Base-by-base conservation (phyloP, 2,113 vertebrate genomes). In the Cyanistes caeruleus region DNA sequence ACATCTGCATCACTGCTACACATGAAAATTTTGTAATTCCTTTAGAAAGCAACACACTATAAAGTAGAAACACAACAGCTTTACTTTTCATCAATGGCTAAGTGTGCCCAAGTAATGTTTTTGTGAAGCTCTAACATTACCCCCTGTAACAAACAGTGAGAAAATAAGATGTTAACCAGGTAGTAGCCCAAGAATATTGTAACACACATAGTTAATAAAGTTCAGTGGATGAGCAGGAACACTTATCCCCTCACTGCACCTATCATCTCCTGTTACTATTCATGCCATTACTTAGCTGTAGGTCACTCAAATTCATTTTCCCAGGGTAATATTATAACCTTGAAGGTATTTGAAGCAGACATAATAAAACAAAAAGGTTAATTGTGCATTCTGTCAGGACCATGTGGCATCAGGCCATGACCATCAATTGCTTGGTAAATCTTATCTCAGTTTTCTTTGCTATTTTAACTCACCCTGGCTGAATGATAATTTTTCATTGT, bases 291-390 rank as follows among this genome's bases (percentile, higher is more conserved):
- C 75, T 81, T 92, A 87, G 59, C 93, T 6, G 3, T 59, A 94
- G 91, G 90, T 95, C 90, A 95, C 81, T 91, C 91, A 92, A 68
- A 97, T 93, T 89, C 87, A 77, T 92, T 97, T 93, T 95, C 92
- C 78, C 56, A 52, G 72, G 67, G 74, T 80, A 97, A 95, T 69
- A 87, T 70, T 80, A 92, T 86, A 96, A 93, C 89, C 83, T 90
- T 94, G 81, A n/a, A 96, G 81, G 69, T 86, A 96, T 74, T 41
- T 91, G 81, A 97, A 95, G 78, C 55, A 90, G 87, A 60, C 60
- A 51, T 93, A 88, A 89, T 94, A 95, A 90, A 91, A 93, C 97
- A 98, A 98, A 98, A 98, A 97, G 89, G 91, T 97, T 97, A 97
- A 97, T 98, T 98, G 97, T 98, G 82, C 58, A 91, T 87, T 95